Evolutionary conservation across 2,888 invertebrate genomes (phyloP).

Genomic region (Caenorhabditis japonica): DNA sequence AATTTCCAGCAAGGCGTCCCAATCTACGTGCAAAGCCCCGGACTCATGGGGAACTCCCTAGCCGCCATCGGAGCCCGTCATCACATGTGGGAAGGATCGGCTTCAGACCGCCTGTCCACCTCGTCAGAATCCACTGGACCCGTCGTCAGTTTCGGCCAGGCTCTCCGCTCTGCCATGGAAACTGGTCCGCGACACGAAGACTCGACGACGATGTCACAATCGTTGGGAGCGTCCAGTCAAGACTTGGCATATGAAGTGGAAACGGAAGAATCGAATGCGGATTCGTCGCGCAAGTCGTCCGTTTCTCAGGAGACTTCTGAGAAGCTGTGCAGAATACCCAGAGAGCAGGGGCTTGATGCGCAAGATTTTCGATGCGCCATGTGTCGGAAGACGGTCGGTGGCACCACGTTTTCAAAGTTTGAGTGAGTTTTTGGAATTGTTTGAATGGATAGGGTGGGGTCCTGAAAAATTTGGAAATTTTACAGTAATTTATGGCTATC

Average conservation of each 20-base stretch:
- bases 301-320: conserved; percentile 29
- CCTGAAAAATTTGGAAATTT: too few relatives aligned
- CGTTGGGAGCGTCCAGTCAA: conserved; percentile 29
- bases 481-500: too few relatives aligned
- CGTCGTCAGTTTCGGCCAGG: conserved; percentile 61
- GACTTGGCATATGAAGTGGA: conserved; percentile 16
- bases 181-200: not conserved
- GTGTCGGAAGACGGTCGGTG: conserved; percentile 70
- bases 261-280: not conserved
- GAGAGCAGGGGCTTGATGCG: conserved; percentile 70
- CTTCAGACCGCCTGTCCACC: conserved; percentile 47
- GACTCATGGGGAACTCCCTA: conserved; percentile 48
- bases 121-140: conserved; percentile 56
- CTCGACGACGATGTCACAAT: conserved; percentile 3
- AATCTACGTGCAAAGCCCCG: conserved; percentile 40
- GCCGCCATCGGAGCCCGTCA: conserved; percentile 47
- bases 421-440: conserved; percentile 58
- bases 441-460: not conserved
- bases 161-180: conserved; percentile 60
- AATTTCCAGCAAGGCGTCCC: conserved; percentile 37
- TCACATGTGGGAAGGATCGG: conserved; percentile 47
- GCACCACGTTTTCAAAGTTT: conserved; percentile 60
- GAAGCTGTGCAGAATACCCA: conserved; percentile 60
- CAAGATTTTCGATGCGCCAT: conserved; percentile 75
- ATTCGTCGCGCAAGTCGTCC: conserved; percentile 23